Evolutionary conservation across 2,888 invertebrate genomes (phyloP).

Genomic region (Oligia strigilis): DNA sequence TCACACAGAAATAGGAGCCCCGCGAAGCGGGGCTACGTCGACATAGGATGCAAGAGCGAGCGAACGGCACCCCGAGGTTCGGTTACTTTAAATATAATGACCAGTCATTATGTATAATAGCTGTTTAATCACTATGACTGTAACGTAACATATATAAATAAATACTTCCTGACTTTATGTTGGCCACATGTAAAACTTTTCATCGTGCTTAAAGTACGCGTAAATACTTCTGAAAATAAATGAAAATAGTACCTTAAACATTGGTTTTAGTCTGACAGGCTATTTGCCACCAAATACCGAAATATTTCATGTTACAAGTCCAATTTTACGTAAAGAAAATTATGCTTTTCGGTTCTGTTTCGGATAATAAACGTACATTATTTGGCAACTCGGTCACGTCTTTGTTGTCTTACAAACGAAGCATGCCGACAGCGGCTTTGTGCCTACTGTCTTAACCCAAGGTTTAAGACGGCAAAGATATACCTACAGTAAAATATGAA

Average conservation of each 20-base stretch:
- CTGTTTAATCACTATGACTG: too few species aligned
- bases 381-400: constrained; percentile 66
- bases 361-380: constrained; percentile 63
- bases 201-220: not conserved
- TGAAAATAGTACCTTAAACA: not conserved
- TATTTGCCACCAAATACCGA: constrained; percentile 37
- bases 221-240: not conserved
- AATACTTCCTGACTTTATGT: not conserved
- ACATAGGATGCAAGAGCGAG: too few species aligned
- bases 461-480: constrained; percentile 55
- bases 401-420: constrained; percentile 66
- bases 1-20: too few species aligned
- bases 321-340: constrained; percentile 59
- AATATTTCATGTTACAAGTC: constrained; percentile 55
- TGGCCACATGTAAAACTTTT: not conserved
- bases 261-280: constrained; percentile 6
- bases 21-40: too few species aligned
- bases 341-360: constrained; percentile 57
- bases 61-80: too few species aligned
- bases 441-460: constrained; percentile 48
- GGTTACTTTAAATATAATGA: too few species aligned
- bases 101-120: too few species aligned
- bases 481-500: constrained; percentile 46
- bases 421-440: constrained; percentile 57
- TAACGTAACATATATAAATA: not conserved